These are phyloP conservation scores for Brachyrhaphis roseni DNA, from an alignment of 2,797 vertebrate genomes.

Conservation along the genomic window DNA sequence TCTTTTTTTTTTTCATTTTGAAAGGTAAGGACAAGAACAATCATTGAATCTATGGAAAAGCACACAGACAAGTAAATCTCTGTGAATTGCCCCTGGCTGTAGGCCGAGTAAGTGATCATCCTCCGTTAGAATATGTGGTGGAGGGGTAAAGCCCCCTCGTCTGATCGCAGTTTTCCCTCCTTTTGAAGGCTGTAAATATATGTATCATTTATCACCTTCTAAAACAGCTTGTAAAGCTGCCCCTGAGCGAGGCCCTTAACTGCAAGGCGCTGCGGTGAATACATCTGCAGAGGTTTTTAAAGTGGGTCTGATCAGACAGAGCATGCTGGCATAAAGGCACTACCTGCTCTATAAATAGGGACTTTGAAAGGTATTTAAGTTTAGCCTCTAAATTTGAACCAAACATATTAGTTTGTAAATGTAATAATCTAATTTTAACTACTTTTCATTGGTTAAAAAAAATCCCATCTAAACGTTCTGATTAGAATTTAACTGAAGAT, in stretches of 20 bases:
- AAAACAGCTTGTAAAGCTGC: constrained; percentile 27
- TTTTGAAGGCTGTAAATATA: constrained; percentile 23
- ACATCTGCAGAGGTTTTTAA: constrained; percentile 10
- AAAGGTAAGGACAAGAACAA: constrained; percentile 65
- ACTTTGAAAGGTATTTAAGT: neutral
- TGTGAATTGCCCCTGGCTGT: constrained; percentile 49
- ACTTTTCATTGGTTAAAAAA: neutral
- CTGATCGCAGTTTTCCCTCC: constrained; percentile 18
- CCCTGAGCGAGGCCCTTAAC: constrained; percentile 43
- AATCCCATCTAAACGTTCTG: neutral
- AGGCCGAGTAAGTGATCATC: constrained; percentile 43
- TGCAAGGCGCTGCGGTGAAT: constrained; percentile 9
- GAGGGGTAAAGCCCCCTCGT: constrained; percentile 29
- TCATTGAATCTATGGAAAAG: constrained; percentile 62
- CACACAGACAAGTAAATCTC: constrained; percentile 56
- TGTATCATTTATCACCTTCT: constrained; percentile 24
- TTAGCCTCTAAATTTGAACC: neutral
- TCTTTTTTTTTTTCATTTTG: constrained; percentile 22
- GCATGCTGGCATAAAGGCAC: neutral
- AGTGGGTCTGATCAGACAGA: neutral
- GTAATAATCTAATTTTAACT: neutral
- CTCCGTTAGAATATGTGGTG: constrained; percentile 35
- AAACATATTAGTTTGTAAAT: neutral
- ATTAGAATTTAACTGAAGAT: neutral
- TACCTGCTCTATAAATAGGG: neutral